Evolutionary conservation across 2,113 vertebrate species (phyloP), one percentile per base, ranked within the genome.

Genomic region (Chaetodon auriga): DNA sequence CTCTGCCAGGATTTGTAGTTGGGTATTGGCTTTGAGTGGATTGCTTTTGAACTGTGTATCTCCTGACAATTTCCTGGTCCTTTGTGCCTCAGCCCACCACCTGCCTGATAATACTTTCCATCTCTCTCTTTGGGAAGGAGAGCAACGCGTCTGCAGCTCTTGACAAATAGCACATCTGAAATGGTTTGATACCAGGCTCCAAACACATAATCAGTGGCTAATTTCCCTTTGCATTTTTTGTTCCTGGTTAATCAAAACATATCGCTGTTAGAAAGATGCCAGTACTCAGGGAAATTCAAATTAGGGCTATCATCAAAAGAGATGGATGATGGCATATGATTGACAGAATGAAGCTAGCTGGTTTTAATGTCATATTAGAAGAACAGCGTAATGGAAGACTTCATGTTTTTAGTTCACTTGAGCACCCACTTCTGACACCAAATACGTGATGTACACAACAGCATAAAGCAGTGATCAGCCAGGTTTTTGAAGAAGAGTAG

Each of bases 101-200:
- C 87, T 89, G 80, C 69, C 68, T 82, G 73, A 58, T 72, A 66
- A 82, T 71, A 23, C 75, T 49, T 18, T 8, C 61, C 9, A 2
- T 63, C 25, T 78, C 48, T 58, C 36, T 58, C 23, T 49, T 16
- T 57, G 38, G 43, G 68, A 66, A 65, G 35, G 55, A 77, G 16
- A 71, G 72, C 68, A 80, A 82, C 83, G 75, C 83, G 25, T 69
- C 35, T 70, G 35, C 21, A 63, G 68, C 63, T 65, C 18, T 57
- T 58, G 68, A 85, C 85, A 85, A 78, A 87, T 58, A 51, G 62
- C 71, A 65, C 63, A 49, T 85, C 30, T 64, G 60, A 66, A 85
- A 80, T 74, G 23, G 41, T 65, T 77, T 77, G 43, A n/a, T n/a
- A n/a, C n/a, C n/a, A n/a, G n/a, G n/a, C n/a, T n/a, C n/a, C n/a